Evolutionary conservation across 2,888 invertebrate species (phyloP).

Genomic region (Spodoptera exigua): DNA sequence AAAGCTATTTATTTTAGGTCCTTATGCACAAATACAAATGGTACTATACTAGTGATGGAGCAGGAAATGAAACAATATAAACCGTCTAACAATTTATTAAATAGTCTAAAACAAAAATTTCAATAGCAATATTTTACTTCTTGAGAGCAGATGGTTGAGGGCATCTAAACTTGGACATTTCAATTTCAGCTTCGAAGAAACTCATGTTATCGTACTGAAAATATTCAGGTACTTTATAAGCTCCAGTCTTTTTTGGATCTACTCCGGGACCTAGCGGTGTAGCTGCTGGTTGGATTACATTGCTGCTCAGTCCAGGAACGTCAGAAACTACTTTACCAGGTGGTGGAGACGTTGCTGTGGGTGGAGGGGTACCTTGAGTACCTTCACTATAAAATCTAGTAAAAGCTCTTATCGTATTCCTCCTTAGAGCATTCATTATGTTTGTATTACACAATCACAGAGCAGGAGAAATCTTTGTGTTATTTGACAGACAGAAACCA

Average conservation of each 20-base stretch:
- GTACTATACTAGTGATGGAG: too few relatives aligned
- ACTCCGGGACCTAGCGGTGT: slow-evolving; percentile 93
- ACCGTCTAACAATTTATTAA: slow-evolving; percentile 40
- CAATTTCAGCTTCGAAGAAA: slow-evolving; percentile 95
- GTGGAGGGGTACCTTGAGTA: slow-evolving; percentile 57
- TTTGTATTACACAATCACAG: slow-evolving; percentile 72
- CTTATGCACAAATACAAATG: too few relatives aligned
- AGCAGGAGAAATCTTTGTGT: background rate
- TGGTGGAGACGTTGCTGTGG: slow-evolving; percentile 42
- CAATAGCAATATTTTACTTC: slow-evolving; percentile 61
- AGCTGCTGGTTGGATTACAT: slow-evolving; percentile 86
- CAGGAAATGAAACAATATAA: slow-evolving; percentile 28
- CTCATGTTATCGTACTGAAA: slow-evolving; percentile 93
- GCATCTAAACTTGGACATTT: slow-evolving; percentile 94
- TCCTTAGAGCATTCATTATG: slow-evolving; percentile 59
- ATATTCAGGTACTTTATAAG: slow-evolving; percentile 97
- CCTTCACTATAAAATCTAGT: slow-evolving; percentile 73
- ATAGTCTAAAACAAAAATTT: slow-evolving; percentile 16
- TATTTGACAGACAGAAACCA: too few relatives aligned
- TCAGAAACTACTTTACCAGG: slow-evolving; percentile 65
- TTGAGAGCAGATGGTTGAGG: slow-evolving; percentile 93
- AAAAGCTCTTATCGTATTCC: slow-evolving; percentile 54
- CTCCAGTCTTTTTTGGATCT: slow-evolving; percentile 89
- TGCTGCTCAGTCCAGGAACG: slow-evolving; percentile 91
- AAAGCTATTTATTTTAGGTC: too few relatives aligned